Percentiles rank a stretch among this genome's conserved stretches.
Conservation (phyloP, 2,797 vertebrate genomes). For the Chromobotia macracanthus region DNA sequence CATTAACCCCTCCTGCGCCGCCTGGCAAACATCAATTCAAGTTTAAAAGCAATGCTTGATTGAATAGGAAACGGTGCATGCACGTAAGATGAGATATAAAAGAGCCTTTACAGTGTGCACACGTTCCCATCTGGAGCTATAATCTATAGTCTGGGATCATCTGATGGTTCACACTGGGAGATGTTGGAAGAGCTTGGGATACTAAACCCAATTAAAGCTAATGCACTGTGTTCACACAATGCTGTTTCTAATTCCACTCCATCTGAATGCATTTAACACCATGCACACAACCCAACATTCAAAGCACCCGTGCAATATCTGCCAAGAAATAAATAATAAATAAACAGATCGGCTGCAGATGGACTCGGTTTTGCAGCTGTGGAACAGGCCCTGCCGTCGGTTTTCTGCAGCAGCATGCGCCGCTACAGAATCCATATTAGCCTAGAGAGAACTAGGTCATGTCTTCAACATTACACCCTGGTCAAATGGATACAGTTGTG, state of each 20-base stretch:
- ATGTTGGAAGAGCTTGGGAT: background rate
- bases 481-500: conserved; percentile 42
- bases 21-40: background rate
- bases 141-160: conserved; percentile 12
- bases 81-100: background rate
- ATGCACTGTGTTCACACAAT: background rate
- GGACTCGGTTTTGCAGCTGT: conserved; percentile 46
- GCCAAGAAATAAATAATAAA: conserved; percentile 38
- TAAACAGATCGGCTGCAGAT: conserved; percentile 55
- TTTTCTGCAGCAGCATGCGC: conserved; percentile 43
- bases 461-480: conserved; percentile 55
- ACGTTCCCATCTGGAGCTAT: background rate
- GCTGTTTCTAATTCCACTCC: background rate
- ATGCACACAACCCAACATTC: background rate
- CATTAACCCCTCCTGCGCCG: conserved; percentile 49
- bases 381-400: conserved; percentile 43
- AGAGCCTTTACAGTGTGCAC: background rate
- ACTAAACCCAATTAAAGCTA: background rate
- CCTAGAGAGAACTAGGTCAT: conserved; percentile 58
- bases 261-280: background rate
- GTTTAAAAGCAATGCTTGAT: background rate
- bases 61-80: background rate
- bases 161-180: background rate
- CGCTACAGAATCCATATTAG: conserved; percentile 59
- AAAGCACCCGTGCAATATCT: background rate